These are phyloP conservation scores for Hydrozoanthus gracilis DNA, from an alignment of 92 coral and sea anemone species.

Conservation along the genomic window DNA sequence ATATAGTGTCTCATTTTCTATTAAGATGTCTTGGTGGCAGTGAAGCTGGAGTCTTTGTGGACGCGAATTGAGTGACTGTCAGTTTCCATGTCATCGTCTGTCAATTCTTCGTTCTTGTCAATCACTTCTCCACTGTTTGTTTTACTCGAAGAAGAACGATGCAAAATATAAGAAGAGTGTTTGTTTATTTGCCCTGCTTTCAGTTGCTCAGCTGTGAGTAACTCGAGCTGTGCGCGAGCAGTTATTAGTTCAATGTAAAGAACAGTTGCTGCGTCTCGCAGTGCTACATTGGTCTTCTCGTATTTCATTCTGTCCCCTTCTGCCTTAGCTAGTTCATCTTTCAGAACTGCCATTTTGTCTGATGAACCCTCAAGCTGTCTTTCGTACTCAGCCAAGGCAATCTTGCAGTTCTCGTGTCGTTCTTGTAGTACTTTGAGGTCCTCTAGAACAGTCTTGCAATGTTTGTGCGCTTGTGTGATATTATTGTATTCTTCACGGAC, in stretches of 20 bases:
- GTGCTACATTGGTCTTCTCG: neutral
- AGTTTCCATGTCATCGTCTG: neutral
- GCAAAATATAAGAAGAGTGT: neutral
- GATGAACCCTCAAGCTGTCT: neutral
- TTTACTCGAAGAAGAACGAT: neutral
- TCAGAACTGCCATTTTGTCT: conserved; percentile 1
- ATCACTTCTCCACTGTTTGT: neutral
- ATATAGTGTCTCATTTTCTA: too few relatives aligned
- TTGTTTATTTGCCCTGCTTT: neutral
- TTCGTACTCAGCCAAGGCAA: neutral
- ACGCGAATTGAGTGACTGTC: neutral
- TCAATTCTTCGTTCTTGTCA: neutral
- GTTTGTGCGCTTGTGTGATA: conserved; percentile 25
- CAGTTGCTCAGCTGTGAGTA: neutral
- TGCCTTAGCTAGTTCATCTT: neutral
- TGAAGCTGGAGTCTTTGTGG: too few relatives aligned
- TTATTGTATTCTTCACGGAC: neutral
- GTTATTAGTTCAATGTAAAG: conserved; percentile 23
- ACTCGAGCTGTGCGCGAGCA: neutral
- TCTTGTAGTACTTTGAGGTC: neutral
- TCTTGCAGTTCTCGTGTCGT: conserved; percentile 1
- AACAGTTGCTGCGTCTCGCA: conserved; percentile 4
- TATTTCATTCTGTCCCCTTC: neutral
- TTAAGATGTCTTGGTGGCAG: neutral
- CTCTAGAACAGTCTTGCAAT: neutral